These are phyloP conservation scores for Hydractinia echinata DNA, from an alignment of 30 jellyfish, hydroid and myxozoan species.

Conservation along the genomic window DNA sequence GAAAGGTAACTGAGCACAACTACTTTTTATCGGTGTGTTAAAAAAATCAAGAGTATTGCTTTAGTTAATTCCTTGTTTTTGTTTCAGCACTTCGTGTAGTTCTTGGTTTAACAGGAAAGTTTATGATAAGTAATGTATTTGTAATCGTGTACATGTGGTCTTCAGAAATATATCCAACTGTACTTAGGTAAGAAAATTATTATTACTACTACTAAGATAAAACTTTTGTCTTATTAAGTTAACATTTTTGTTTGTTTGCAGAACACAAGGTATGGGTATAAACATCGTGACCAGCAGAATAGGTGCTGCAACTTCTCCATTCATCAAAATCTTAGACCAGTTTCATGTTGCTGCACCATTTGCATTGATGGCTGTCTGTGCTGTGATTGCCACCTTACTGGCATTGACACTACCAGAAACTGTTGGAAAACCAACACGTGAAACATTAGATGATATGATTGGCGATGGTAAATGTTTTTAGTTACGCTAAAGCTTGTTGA, in stretches of 20 bases:
- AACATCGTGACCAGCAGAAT: conserved; percentile 27
- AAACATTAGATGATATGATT: conserved; percentile 1
- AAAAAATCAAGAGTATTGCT: no score
- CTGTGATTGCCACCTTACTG: not conserved
- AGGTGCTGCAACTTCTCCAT: conserved; percentile 33
- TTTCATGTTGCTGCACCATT: conserved; percentile 37
- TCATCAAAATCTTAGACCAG: conserved; percentile 16
- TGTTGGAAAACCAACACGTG: conserved; percentile 6
- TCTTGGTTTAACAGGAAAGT: conserved; percentile 75
- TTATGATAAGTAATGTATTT: conserved; percentile 51
- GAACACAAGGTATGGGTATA: conserved; percentile 39
- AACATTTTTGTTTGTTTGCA: not conserved
- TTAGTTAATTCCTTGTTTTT: not conserved
- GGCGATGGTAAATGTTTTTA: not conserved
- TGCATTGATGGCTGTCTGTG: conserved; percentile 7
- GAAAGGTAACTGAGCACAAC: not conserved
- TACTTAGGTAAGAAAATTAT: conserved; percentile 48
- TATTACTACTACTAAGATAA: no score
- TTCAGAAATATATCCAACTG: conserved; percentile 68
- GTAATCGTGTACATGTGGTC: conserved; percentile 70
- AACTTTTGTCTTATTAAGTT: not conserved
- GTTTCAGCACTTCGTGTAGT: conserved; percentile 39
- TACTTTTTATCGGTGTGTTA: no score
- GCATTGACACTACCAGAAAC: conserved; percentile 22
- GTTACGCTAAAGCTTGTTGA: no score